Base-by-base conservation (phyloP, 2,113 vertebrate species). In the Alaudala cheleensis region DNA sequence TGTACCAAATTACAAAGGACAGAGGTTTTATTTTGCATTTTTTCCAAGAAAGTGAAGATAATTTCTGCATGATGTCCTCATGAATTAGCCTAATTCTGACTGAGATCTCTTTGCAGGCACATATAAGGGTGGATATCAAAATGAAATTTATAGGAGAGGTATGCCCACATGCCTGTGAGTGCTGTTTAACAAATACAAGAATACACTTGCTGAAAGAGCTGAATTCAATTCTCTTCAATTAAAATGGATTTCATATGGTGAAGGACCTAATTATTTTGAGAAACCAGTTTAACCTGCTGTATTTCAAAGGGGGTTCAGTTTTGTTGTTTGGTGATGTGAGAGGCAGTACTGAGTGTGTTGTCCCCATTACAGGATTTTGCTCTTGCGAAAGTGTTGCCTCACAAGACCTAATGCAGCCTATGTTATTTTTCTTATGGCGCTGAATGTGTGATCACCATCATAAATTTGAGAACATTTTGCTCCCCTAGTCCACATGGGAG, bases 101-200 rank as follows among this genome's bases (percentile, higher is more conserved):
- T 53, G 42, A 11, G 28, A 49, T 90, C 23, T 78, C 33, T 66
- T 88, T 72, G 33, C 72, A 80, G 57, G 31, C 24, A 23, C 2
- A 2, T 42, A 8, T 50, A 42, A 53, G 22, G 20, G 69, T 76
- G 20, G 22, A 28, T 42, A 42, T 50, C 61, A 64, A 82, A 85
- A 49, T 14, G 4, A 82, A 69, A 33, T 76, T 76, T 80, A 15
- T 21, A 31, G 29, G 50, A 50, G 53, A 80, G 33, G 19, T 45
- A 12, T 0, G 3, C 9, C 40, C 21, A 6, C 0, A 2, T 1
- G 4, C 18, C 72, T 17, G 1, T 20, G 29, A 47, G 42, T 78
- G 56, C 45, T 6, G 26, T 64, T 44, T 44, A 79, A 64, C 22
- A 76, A 58, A 18, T 4, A 8, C 25, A 76, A 71, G 31, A 81